These are phyloP conservation scores for Ophiothrix spiculata DNA, from an alignment of 35 echinoderm and acorn worm species.

Conservation along the genomic window DNA sequence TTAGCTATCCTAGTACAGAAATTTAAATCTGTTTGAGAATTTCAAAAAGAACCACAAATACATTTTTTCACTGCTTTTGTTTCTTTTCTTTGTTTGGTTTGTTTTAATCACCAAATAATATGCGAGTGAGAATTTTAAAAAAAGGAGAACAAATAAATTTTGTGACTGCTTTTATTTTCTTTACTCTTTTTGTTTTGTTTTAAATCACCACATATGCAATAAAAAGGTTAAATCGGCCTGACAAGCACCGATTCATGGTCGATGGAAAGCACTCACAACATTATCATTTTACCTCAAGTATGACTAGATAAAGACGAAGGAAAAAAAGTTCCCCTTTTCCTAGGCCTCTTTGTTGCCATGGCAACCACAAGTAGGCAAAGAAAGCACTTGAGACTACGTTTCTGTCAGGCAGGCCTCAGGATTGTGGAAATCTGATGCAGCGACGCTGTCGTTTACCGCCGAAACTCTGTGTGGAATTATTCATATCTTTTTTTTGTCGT, in stretches of 20 bases:
- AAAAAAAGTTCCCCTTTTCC: not conserved
- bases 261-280: not conserved
- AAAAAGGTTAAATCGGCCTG: too few species aligned
- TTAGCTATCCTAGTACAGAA: too few species aligned
- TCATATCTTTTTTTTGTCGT: slow-evolving; percentile 5
- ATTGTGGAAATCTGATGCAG: not conserved
- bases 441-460: slow-evolving; percentile 5
- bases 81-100: too few species aligned
- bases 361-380: slow-evolving; percentile 5
- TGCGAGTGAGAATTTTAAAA: too few species aligned
- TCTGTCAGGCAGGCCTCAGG: not conserved
- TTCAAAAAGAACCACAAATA: too few species aligned
- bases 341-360: slow-evolving; percentile 1
- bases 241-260: not conserved
- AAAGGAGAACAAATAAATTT: too few species aligned
- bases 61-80: too few species aligned
- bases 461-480: not conserved
- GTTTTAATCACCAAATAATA: too few species aligned
- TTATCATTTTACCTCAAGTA: not conserved
- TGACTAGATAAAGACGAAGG: not conserved
- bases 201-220: too few species aligned
- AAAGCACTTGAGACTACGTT: not conserved
- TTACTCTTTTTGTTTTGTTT: too few species aligned
- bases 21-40: too few species aligned
- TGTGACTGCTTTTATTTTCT: too few species aligned